Base-by-base conservation (phyloP, 2,888 invertebrate genomes). In the Lycaena phlaeas region DNA sequence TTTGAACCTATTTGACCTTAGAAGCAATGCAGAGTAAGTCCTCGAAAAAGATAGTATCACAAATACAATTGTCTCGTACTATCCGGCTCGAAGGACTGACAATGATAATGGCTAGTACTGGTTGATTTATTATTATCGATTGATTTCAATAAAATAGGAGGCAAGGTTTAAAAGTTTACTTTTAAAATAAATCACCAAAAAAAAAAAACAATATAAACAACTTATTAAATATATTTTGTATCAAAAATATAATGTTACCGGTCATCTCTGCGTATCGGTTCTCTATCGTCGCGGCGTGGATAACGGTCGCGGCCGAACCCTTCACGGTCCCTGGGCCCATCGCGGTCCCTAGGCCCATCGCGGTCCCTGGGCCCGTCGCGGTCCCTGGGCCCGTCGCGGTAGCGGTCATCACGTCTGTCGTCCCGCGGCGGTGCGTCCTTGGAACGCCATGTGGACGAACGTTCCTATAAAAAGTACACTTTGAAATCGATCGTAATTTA, bases 391-490 rank as follows among this genome's bases (percentile, higher is more conserved):
- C 60, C 54, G 40, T 63, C 64, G 3, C 60, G 55, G 2, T 67
- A 59, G 49, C 45, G 58, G 15, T 58, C 64, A 42, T 45, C 50
- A 37, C 58, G 58, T 17, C 64, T 53, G 14, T 54, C 60, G 14
- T 56, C 57, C 12, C 59, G 57, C 4, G 55, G 52, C 56, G 25
- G 67, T 52, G 11, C 69, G 40, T 81, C 79, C 48, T 78, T 82
- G 2, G 68, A 59, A 1, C 82, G 71, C 82, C 82, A 82, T 0
- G 72, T 52, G 0, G 76, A 66, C 0, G 77, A 61, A 1, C 82
- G 79, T 25, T 82, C 81, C 82, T 81, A 56, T 14, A 26, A 25
- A 26, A 14, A n/a, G n/a, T n/a, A n/a, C n/a, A n/a, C n/a, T n/a
- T n/a, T n/a, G n/a, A n/a, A n/a, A n/a, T n/a, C n/a, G n/a, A n/a